Conservation (phyloP, 2,888 invertebrate species). For the Pyrochroa serraticornis region DNA sequence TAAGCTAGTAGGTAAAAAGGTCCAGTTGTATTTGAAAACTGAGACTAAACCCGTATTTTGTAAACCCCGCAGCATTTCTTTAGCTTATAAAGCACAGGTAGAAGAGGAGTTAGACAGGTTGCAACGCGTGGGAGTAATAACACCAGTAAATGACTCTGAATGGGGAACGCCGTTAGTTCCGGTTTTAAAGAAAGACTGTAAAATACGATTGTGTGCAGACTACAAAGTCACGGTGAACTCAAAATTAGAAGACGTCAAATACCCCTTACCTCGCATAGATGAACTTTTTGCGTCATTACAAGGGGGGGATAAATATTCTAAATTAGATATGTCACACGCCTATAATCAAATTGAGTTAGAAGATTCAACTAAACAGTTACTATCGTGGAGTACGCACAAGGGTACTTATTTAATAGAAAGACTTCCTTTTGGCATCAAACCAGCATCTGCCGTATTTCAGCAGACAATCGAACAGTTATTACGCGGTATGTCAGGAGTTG, state of each 20-base stretch:
- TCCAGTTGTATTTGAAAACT: too few relatives aligned
- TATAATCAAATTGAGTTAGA: slow-evolving; percentile 48
- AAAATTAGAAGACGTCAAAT: slow-evolving; percentile 28
- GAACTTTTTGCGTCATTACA: too few relatives aligned
- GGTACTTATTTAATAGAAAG: slow-evolving; percentile 48
- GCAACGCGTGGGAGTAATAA: too few relatives aligned
- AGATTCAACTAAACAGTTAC: slow-evolving; percentile 39
- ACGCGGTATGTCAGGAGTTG: slow-evolving; percentile 40
- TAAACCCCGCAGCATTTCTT: too few relatives aligned
- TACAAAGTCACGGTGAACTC: too few relatives aligned
- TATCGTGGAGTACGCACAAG: slow-evolving; percentile 45
- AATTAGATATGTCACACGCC: slow-evolving; percentile 30
- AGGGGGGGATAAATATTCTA: too few relatives aligned
- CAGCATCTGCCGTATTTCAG: slow-evolving; percentile 50
- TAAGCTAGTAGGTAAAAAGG: too few relatives aligned
- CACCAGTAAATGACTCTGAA: too few relatives aligned
- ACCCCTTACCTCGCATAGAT: slow-evolving; percentile 24
- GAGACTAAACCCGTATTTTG: too few relatives aligned
- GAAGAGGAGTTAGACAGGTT: too few relatives aligned
- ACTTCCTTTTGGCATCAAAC: slow-evolving; percentile 45
- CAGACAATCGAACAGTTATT: slow-evolving; percentile 46
- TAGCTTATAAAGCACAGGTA: too few relatives aligned
- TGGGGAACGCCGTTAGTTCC: too few relatives aligned
- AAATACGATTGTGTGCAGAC: not conserved
- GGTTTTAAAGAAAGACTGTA: not conserved